phyloP scores from a whole-genome alignment of 2,797 vertebrate species.

The Pogonophryne albipinna region DNA sequence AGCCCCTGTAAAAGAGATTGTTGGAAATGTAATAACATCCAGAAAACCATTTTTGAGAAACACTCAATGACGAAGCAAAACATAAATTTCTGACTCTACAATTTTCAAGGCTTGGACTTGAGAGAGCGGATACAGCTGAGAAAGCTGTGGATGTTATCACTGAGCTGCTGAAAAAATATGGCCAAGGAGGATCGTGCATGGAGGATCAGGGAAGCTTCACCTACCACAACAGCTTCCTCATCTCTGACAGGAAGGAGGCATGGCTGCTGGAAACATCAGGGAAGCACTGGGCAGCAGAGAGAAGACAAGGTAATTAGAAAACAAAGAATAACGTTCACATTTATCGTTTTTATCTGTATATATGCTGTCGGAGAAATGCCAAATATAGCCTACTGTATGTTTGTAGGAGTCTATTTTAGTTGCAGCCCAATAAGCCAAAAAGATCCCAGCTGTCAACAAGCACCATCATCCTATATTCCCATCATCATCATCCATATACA shows the following conservation, averaged over 20 bases:
- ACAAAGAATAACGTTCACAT: background rate
- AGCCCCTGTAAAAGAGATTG: background rate
- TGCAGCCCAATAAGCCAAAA: too few species aligned
- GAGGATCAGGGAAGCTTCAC: slow-evolving; percentile 90
- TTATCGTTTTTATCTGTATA: background rate
- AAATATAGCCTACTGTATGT: background rate
- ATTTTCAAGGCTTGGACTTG: slow-evolving; percentile 91
- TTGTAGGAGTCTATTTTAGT: too few species aligned
- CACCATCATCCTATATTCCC: too few species aligned
- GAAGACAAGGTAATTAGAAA: slow-evolving; percentile 87
- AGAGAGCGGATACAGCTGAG: slow-evolving; percentile 93
- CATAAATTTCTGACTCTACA: background rate
- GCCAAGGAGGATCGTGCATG: slow-evolving; percentile 95
- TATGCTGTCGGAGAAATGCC: background rate
- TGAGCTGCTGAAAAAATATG: slow-evolving; percentile 91
- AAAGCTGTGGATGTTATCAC: slow-evolving; percentile 90
- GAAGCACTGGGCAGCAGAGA: slow-evolving; percentile 96
- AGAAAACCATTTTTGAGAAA: slow-evolving; percentile 15
- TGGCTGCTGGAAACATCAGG: slow-evolving; percentile 97
- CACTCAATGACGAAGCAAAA: background rate
- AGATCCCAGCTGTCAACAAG: too few species aligned
- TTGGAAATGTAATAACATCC: background rate
- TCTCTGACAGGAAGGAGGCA: slow-evolving; percentile 93
- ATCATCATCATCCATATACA: too few species aligned
- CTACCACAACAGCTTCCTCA: slow-evolving; percentile 98